phyloP scores from a whole-genome alignment of 64 coral and sea anemone species.

The Dendronephthya gigantea region DNA sequence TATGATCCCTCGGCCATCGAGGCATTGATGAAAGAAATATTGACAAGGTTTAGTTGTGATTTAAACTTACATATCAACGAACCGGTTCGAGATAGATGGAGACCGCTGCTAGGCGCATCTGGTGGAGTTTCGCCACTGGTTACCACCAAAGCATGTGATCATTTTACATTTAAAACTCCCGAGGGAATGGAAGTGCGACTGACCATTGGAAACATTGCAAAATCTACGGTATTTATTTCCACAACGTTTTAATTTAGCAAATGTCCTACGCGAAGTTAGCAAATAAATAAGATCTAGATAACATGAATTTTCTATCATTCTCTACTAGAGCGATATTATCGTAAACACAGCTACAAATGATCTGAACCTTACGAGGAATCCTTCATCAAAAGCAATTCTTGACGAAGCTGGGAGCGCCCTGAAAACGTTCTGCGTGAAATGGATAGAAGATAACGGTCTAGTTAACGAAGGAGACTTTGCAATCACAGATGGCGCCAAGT shows the following conservation, averaged over 20 bases:
- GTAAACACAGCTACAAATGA: not conserved
- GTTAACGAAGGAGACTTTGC: not conserved
- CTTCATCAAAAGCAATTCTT: not conserved
- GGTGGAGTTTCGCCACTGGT: not conserved
- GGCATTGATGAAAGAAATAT: slow-evolving; percentile 48
- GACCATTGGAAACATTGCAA: not conserved
- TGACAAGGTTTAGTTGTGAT: slow-evolving; percentile 31
- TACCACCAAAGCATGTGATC: not conserved
- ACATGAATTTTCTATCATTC: not conserved
- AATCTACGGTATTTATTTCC: not conserved
- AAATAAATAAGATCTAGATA: not conserved
- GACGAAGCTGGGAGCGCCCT: not conserved
- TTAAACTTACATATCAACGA: slow-evolving; percentile 14
- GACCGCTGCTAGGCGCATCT: not conserved
- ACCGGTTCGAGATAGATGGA: not conserved
- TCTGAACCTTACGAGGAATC: not conserved
- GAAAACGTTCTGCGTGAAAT: not conserved
- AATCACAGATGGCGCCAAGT: not conserved
- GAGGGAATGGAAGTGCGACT: not conserved
- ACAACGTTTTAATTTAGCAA: no score
- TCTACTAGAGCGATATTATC: not conserved
- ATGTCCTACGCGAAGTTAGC: no score
- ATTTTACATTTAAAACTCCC: not conserved
- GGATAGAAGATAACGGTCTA: not conserved
- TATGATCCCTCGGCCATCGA: slow-evolving; percentile 37